phyloP scores from a whole-genome alignment of 2,113 vertebrate species.

The Takifugu bimaculatus region DNA sequence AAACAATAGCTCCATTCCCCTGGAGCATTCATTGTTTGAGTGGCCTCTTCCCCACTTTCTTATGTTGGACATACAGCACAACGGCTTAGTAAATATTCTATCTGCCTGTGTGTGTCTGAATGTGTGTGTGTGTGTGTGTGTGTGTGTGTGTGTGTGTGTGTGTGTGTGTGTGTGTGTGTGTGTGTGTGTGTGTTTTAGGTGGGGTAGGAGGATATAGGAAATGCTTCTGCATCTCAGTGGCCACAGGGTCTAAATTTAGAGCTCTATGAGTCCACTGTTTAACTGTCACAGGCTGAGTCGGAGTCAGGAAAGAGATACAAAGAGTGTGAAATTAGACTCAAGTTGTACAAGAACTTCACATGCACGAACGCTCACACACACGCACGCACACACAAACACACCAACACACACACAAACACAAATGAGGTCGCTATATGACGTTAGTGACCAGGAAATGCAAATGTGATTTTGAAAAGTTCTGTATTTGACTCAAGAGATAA shows the following conservation, averaged over 20 bases:
- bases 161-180: conserved; percentile 8
- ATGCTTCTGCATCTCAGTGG: conserved; percentile 48
- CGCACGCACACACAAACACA: too few species aligned
- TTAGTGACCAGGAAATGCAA: conserved; percentile 11
- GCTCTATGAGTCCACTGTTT: conserved; percentile 23
- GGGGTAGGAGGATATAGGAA: conserved; percentile 48
- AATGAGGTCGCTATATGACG: conserved; percentile 26
- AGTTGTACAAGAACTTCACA: neutral
- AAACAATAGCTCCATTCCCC: conserved; percentile 49
- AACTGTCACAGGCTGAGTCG: conserved; percentile 42
- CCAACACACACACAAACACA: too few species aligned
- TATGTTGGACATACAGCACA: conserved; percentile 13
- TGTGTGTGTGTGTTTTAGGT: conserved; percentile 7
- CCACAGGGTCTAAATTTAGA: conserved; percentile 63
- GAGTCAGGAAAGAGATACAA: conserved; percentile 53
- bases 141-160: neutral
- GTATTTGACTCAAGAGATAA: neutral
- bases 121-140: conserved; percentile 5
- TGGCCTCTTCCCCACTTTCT: conserved; percentile 27
- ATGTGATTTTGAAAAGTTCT: neutral
- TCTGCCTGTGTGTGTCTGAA: conserved; percentile 28
- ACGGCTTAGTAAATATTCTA: neutral
- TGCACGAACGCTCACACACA: too few species aligned
- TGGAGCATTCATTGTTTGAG: conserved; percentile 58
- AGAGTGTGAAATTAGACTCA: neutral